Base-by-base conservation (phyloP, 2,797 vertebrate genomes). In the Picus viridis region DNA sequence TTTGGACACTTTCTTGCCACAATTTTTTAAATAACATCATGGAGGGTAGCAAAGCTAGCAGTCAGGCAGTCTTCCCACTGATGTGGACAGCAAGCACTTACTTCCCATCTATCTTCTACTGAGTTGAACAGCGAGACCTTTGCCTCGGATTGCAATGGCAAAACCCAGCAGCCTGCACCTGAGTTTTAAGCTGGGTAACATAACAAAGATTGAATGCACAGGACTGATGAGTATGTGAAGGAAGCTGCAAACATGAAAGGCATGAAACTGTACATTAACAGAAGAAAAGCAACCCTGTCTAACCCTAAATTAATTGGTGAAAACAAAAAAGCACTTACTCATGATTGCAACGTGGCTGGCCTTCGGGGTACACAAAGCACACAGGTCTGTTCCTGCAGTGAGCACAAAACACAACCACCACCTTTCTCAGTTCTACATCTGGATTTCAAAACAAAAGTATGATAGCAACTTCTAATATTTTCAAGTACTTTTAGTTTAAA, bases 291-390 rank as follows among this genome's bases (percentile, higher is more conserved):
- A 43, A 16, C 41, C 41, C 19, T 13, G 10, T 30, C 8, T 68
- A 85, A 74, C 8, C 30, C 47, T 74, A 51, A 80, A 71, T 59
- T 20, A 43, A 16, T 2, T 71, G 29, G 3, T 78, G 72, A 86
- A 59, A 47, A 10, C 1, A 8, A 62, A 71, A 68, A 61, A 47
- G 29, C 26, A 11, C 2, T 26, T 58, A 19, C 12, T 59, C 10
- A 16, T 0, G 0, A 26, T 22, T 47, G 32, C 17, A 56, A 86
- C 30, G 14, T n/a, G 12, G 14, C 16, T n/a, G 49, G 26, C 2
- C 0, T 45, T 80, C 56, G 54, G 61, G 54, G 67, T 65, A 70
- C 15, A 20, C 20, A 56, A 53, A 58, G 47, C 54, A 27, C 27
- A 47, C 26, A 29, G 58, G 56, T 47, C 74, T 71, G 20, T 56